A percentile compares a stretch with the other conserved stretches of the same genome.
phyloP scores from a whole-genome alignment of 2,888 invertebrate genomes.

The Stenoptilia bipunctidactyla region DNA sequence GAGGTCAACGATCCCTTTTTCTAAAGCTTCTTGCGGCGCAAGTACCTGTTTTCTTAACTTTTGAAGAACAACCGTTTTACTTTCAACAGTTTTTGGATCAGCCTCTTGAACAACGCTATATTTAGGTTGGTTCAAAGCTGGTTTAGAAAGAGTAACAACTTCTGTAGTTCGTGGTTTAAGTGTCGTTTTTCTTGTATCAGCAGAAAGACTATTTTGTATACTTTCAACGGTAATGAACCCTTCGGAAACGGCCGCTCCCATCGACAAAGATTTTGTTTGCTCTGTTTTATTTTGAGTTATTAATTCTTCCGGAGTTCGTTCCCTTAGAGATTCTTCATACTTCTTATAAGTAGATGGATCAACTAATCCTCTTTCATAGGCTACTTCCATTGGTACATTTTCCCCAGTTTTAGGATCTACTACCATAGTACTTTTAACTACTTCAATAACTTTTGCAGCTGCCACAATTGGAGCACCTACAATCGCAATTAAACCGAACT shows the following conservation, averaged over 20 bases:
- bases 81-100: conserved; percentile 63
- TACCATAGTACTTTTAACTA: conserved; percentile 74
- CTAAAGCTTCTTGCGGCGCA: conserved; percentile 81
- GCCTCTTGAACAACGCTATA: background rate
- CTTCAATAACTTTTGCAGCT: conserved; percentile 77
- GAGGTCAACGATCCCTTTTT: conserved; percentile 83
- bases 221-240: conserved; percentile 68
- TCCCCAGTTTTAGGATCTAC: conserved; percentile 86
- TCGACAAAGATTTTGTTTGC: conserved; percentile 63
- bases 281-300: conserved; percentile 30
- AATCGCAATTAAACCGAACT: conserved; percentile 82
- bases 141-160: conserved; percentile 70
- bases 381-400: conserved; percentile 84
- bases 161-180: conserved; percentile 41
- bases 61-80: conserved; percentile 79
- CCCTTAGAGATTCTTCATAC: conserved; percentile 58
- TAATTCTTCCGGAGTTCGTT: conserved; percentile 33
- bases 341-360: conserved; percentile 66
- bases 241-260: conserved; percentile 71
- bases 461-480: conserved; percentile 82
- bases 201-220: conserved; percentile 52
- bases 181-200: conserved; percentile 35
- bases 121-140: conserved; percentile 27
- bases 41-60: conserved; percentile 84
- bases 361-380: conserved; percentile 82